These are phyloP conservation scores for Notolabrus celidotus DNA, from an alignment of 2,797 vertebrate species.

Conservation along the genomic window DNA sequence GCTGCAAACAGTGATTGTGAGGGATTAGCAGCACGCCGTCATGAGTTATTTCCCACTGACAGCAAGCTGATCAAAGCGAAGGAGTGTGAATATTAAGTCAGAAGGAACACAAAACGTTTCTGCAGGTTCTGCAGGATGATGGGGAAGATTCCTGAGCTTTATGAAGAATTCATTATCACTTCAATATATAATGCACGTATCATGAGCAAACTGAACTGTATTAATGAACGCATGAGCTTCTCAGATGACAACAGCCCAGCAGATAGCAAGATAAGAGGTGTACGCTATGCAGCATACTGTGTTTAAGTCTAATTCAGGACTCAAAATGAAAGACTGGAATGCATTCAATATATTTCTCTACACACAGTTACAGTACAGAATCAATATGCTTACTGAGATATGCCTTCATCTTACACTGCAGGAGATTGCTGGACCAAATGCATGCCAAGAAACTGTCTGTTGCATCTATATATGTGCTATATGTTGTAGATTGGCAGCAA, in stretches of 20 bases:
- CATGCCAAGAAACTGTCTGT: slow-evolving; percentile 6
- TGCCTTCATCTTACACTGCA: slow-evolving; percentile 48
- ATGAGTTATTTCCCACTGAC: slow-evolving; percentile 47
- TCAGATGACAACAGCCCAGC: background rate
- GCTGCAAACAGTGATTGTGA: slow-evolving; percentile 44
- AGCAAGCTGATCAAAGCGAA: slow-evolving; percentile 50
- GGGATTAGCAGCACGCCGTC: slow-evolving; percentile 42
- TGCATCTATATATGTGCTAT: slow-evolving; percentile 13
- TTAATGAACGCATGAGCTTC: slow-evolving; percentile 14
- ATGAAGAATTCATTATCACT: slow-evolving; percentile 44
- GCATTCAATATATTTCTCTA: slow-evolving; percentile 36
- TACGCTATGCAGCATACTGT: slow-evolving; percentile 9
- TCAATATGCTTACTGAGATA: slow-evolving; percentile 53
- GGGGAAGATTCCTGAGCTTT: slow-evolving; percentile 2
- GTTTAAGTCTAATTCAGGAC: slow-evolving; percentile 7
- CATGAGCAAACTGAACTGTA: slow-evolving; percentile 6
- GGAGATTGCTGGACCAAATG: slow-evolving; percentile 33
- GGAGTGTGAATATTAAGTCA: slow-evolving; percentile 45
- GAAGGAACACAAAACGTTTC: slow-evolving; percentile 28
- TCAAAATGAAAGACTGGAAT: slow-evolving; percentile 31
- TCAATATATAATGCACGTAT: slow-evolving; percentile 35
- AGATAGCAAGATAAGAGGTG: slow-evolving; percentile 18
- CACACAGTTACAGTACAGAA: slow-evolving; percentile 40
- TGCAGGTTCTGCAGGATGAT: slow-evolving; percentile 6
- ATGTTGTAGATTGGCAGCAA: background rate